Percentiles rank a stretch among this genome's conserved stretches.
phyloP scores from a whole-genome alignment of 1,140 invertebrate species.

The Cydia splendana region DNA sequence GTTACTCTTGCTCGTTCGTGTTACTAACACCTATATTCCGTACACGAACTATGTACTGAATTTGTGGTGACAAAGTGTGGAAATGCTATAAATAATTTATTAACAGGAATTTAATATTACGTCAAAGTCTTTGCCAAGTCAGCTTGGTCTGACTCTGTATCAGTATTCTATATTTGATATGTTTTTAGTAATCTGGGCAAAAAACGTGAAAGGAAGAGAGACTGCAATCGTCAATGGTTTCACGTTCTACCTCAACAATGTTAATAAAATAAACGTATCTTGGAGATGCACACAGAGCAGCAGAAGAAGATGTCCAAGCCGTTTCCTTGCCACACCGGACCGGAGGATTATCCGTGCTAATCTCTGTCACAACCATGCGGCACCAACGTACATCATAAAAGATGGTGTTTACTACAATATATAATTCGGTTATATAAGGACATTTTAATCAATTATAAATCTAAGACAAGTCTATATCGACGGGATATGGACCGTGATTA shows the following conservation, averaged over 20 bases:
- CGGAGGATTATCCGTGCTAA: constrained; percentile 31
- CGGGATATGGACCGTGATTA: too few relatives aligned
- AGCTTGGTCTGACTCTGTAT: too few relatives aligned
- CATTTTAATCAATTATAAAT: too few relatives aligned
- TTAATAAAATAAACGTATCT: not conserved
- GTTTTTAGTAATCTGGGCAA: not conserved
- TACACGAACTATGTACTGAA: too few relatives aligned
- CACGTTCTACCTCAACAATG: constrained; percentile 37
- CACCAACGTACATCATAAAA: constrained; percentile 39
- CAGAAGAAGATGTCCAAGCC: constrained; percentile 25
- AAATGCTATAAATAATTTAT: too few relatives aligned
- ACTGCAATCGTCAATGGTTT: constrained; percentile 30
- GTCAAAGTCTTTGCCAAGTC: too few relatives aligned
- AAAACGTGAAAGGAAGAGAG: not conserved
- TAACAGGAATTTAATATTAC: too few relatives aligned
- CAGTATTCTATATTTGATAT: not conserved
- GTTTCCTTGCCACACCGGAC: constrained; percentile 18
- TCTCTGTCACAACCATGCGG: constrained; percentile 38
- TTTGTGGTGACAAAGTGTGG: not conserved
- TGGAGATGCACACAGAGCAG: not conserved
- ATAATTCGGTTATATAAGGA: constrained; percentile 19
- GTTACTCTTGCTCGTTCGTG: too few relatives aligned
- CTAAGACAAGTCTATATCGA: too few relatives aligned
- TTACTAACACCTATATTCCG: too few relatives aligned
- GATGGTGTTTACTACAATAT: constrained; percentile 45